A percentile compares a stretch with the other conserved stretches of the same genome.
Conservation (phyloP, 2,797 vertebrate species). For the Acrossocheilus fasciatus region DNA sequence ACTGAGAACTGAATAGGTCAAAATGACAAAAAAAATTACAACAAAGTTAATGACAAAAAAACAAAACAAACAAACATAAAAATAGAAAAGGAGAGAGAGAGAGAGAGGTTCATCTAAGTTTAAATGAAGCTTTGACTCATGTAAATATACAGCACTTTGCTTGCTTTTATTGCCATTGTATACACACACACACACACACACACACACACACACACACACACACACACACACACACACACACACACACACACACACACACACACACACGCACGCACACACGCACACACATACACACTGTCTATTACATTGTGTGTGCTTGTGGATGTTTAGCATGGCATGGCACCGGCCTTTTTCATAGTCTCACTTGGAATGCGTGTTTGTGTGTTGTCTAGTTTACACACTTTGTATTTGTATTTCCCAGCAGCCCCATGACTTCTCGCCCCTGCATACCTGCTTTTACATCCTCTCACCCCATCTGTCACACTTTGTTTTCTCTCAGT, state of each 20-base stretch:
- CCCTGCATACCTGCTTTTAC: neutral
- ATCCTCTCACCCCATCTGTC: neutral
- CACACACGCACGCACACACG: neutral
- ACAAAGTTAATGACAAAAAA: neutral
- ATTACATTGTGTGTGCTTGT: neutral
- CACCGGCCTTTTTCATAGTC: neutral
- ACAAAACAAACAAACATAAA: neutral
- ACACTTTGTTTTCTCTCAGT: slow-evolving; percentile 2
- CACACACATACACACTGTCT: slow-evolving; percentile 9
- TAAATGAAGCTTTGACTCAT: neutral
- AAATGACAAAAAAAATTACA: neutral
- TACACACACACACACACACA: neutral
- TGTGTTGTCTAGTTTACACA: neutral
- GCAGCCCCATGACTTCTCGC: neutral
- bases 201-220: neutral
- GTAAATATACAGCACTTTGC: slow-evolving; percentile 4
- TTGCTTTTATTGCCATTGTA: slow-evolving; percentile 18
- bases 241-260: neutral
- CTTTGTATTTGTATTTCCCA: slow-evolving; percentile 2
- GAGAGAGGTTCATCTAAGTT: neutral
- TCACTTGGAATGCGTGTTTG: neutral
- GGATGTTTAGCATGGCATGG: slow-evolving; percentile 2
- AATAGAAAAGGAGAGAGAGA: neutral
- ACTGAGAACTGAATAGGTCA: neutral
- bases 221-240: neutral